Percentiles rank a stretch among this genome's conserved stretches.
Evolutionary conservation across 2,888 invertebrate species (phyloP).

Genomic region (Chromoteleia sp.): DNA sequence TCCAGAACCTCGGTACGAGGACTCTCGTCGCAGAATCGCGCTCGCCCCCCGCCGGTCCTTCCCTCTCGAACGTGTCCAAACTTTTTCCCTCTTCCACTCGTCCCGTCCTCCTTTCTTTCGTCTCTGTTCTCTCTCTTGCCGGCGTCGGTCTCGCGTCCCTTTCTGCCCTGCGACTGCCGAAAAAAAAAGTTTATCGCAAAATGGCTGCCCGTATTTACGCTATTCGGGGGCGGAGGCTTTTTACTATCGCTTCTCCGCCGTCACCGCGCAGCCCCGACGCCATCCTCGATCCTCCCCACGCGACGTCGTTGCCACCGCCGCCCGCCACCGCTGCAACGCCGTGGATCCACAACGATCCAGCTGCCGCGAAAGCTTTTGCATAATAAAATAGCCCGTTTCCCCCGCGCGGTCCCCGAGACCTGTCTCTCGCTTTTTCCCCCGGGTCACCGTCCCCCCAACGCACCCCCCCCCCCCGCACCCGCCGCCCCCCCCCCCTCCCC

Average conservation of each 20-base stretch:
- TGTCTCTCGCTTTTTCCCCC: slow-evolving; percentile 70
- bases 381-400: slow-evolving; percentile 83
- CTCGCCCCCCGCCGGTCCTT: slow-evolving; percentile 69
- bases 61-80: slow-evolving; percentile 79
- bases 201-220: slow-evolving; percentile 85
- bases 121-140: slow-evolving; percentile 1
- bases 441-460: slow-evolving; percentile 66
- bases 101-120: slow-evolving; percentile 43
- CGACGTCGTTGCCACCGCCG: slow-evolving; percentile 58
- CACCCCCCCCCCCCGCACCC: too few relatives aligned
- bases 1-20: slow-evolving; percentile 50
- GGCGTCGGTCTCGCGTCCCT: slow-evolving; percentile 38
- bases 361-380: slow-evolving; percentile 84
- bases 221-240: slow-evolving; percentile 81
- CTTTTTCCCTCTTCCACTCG: slow-evolving; percentile 76
- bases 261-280: slow-evolving; percentile 66
- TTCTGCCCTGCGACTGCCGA: slow-evolving; percentile 73
- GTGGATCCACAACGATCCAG: slow-evolving; percentile 82
- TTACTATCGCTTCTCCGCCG: slow-evolving; percentile 72
- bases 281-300: slow-evolving; percentile 61
- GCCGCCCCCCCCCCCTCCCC: too few relatives aligned
- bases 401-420: slow-evolving; percentile 67
- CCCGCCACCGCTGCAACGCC: slow-evolving; percentile 73
- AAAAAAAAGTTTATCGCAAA: slow-evolving; percentile 82
- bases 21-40: slow-evolving; percentile 57